Conservation (phyloP, 92 coral and sea anemone genomes). For the Chrysogorgia sp. region DNA sequence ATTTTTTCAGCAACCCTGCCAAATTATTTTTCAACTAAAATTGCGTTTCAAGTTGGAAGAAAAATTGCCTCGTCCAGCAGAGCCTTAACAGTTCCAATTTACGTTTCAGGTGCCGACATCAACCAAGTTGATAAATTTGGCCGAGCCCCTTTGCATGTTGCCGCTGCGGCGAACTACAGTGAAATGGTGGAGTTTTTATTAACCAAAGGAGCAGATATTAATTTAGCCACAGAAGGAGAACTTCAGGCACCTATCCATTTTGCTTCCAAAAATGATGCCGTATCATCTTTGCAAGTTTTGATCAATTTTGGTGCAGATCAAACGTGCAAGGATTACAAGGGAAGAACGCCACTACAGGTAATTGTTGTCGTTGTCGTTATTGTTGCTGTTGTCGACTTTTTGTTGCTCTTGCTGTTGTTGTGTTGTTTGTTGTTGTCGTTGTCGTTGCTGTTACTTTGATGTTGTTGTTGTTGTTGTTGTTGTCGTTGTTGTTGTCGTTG, state of each 20-base stretch:
- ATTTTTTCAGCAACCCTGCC: too few species aligned
- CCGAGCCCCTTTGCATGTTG: conserved; percentile 35
- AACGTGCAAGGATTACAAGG: conserved; percentile 34
- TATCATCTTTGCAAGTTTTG: conserved; percentile 13
- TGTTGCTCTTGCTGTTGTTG: neutral
- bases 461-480: too few species aligned
- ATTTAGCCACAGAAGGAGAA: conserved; percentile 15
- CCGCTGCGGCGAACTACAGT: conserved; percentile 27
- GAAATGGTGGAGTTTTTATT: conserved; percentile 34
- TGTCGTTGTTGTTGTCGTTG: too few species aligned
- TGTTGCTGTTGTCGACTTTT: too few species aligned
- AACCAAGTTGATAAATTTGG: conserved; percentile 38
- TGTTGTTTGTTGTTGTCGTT: too few species aligned
- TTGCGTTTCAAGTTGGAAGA: neutral
- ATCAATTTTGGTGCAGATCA: conserved; percentile 34
- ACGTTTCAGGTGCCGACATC: conserved; percentile 15
- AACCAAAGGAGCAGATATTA: conserved; percentile 29
- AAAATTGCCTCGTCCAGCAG: neutral
- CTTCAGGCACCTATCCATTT: conserved; percentile 23
- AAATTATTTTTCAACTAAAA: too few species aligned
- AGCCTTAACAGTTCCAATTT: neutral
- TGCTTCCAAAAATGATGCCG: conserved; percentile 32
- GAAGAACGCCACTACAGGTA: conserved; percentile 39
- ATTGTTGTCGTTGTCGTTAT: too few species aligned
- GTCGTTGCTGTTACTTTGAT: too few species aligned